These are phyloP conservation scores for Cephus pulcher DNA, from an alignment of 2,888 invertebrate genomes.

Conservation along the genomic window DNA sequence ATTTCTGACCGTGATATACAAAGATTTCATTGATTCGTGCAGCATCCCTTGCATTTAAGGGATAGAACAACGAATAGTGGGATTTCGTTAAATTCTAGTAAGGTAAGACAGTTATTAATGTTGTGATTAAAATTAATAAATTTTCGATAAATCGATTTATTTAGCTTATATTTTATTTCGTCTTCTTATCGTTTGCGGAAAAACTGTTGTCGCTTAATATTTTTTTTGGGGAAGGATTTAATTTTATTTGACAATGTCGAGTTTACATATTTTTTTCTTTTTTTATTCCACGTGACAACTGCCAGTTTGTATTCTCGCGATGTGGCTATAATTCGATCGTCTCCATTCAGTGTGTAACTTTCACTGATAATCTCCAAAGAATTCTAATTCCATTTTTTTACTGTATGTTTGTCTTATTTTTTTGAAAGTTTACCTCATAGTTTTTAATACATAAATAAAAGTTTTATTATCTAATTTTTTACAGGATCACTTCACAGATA, in stretches of 20 bases:
- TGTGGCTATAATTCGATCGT: not conserved
- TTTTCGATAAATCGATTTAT: not conserved
- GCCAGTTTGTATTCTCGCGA: not conserved
- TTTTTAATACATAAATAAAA: not conserved
- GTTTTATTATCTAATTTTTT: not conserved
- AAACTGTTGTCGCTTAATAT: not conserved
- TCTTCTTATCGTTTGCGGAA: not conserved
- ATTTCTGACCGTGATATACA: not conserved
- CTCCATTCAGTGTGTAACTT: not conserved
- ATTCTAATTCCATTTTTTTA: not conserved
- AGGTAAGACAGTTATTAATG: not conserved
- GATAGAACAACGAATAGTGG: not conserved
- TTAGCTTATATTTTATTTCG: not conserved
- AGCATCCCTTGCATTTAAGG: not conserved
- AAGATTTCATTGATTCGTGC: not conserved
- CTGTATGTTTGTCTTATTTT: not conserved
- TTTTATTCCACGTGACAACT: not conserved
- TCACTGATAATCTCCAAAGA: not conserved
- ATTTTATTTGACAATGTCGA: not conserved
- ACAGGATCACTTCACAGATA: not conserved
- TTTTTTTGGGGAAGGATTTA: not conserved
- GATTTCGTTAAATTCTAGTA: not conserved
- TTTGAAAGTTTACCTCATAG: not conserved
- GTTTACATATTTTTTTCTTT: not conserved
- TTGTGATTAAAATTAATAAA: not conserved